phyloP scores from a whole-genome alignment of 2,888 invertebrate genomes.

The Galerucella pusilla region DNA sequence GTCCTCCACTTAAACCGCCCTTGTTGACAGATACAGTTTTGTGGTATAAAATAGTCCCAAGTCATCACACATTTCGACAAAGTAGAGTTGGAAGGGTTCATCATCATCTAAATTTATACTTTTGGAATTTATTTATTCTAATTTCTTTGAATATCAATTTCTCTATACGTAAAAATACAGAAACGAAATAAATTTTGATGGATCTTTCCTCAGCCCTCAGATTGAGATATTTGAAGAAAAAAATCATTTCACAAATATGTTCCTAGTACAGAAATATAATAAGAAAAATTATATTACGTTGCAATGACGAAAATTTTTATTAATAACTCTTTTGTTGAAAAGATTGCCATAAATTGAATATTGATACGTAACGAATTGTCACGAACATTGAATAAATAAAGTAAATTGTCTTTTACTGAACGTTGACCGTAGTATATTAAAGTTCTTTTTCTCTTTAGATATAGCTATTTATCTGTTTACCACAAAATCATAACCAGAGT shows the following conservation, averaged over 20 bases:
- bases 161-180: too few species aligned
- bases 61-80: too few species aligned
- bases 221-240: not conserved
- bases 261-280: conserved; percentile 10
- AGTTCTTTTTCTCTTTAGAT: not conserved
- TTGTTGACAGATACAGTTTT: too few species aligned
- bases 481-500: conserved; percentile 1
- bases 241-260: conserved; percentile 8
- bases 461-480: not conserved
- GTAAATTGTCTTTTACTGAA: not conserved
- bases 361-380: conserved; percentile 11
- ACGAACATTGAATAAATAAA: conserved; percentile 5
- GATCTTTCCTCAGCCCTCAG: too few species aligned
- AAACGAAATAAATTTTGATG: too few species aligned
- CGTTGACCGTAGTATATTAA: not conserved
- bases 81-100: too few species aligned
- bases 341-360: conserved; percentile 8
- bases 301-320: not conserved
- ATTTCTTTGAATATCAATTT: too few species aligned
- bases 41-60: too few species aligned
- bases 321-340: conserved; percentile 6
- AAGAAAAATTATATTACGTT: conserved; percentile 4
- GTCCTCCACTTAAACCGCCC: too few species aligned
- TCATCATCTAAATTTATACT: too few species aligned
- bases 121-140: too few species aligned